Conservation (phyloP, 2,797 vertebrate species). For the Malacoctenus gilli region DNA sequence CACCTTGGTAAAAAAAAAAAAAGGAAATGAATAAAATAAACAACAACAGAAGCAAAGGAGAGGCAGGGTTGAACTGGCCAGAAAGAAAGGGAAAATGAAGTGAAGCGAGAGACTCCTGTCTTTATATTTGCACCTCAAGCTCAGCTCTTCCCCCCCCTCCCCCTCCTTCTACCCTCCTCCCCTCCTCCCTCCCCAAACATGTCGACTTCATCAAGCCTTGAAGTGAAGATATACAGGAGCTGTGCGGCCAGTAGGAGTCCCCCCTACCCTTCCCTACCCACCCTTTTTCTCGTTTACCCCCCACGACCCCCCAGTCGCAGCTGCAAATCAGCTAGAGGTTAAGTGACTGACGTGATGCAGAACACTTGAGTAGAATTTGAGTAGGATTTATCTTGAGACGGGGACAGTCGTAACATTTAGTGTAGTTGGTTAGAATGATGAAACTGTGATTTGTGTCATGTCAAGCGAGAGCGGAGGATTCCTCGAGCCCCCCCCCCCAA, state of each 20-base stretch:
- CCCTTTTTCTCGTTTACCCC: too few relatives aligned
- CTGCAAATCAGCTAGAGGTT: constrained; percentile 47
- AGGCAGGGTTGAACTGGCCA: constrained; percentile 31
- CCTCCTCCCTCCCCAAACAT: constrained; percentile 8
- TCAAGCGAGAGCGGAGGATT: constrained; percentile 51
- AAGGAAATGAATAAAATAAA: background rate
- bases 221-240: constrained; percentile 64
- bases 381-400: constrained; percentile 69
- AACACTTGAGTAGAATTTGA: constrained; percentile 66
- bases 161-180: constrained; percentile 3
- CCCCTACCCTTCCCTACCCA: too few relatives aligned
- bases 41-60: too few relatives aligned
- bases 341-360: constrained; percentile 57
- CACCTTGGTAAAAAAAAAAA: constrained; percentile 88
- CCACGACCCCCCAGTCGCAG: constrained; percentile 39
- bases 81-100: constrained; percentile 69
- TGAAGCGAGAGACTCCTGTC: constrained; percentile 60
- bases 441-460: constrained; percentile 73
- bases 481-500: constrained; percentile 48
- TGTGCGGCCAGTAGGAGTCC: constrained; percentile 37
- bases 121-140: constrained; percentile 51
- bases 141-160: constrained; percentile 13
- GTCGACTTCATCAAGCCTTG: constrained; percentile 50
- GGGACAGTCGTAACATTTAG: constrained; percentile 74
- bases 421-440: constrained; percentile 70